phyloP scores from a whole-genome alignment of 2,797 vertebrate genomes.

The Falco biarmicus region DNA sequence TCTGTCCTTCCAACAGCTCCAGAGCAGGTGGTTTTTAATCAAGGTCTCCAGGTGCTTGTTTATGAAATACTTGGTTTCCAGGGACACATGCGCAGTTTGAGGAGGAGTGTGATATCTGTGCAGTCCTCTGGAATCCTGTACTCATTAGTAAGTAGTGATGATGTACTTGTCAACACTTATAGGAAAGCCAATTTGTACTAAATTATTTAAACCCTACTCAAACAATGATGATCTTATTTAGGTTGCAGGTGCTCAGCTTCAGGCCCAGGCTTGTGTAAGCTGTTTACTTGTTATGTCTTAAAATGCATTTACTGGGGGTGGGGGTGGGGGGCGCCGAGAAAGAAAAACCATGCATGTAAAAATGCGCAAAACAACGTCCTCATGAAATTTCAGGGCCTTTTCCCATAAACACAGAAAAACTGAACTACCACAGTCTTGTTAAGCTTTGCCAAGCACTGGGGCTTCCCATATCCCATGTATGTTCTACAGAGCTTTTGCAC shows the following conservation, averaged over 20 bases:
- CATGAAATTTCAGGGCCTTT: background rate
- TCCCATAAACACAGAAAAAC: background rate
- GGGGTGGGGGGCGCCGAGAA: background rate
- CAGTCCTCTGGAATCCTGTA: conserved; percentile 34
- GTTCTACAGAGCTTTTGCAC: background rate
- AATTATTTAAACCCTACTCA: conserved; percentile 61
- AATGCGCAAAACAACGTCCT: background rate
- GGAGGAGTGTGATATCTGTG: conserved; percentile 1
- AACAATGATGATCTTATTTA: conserved; percentile 63
- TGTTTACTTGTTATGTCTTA: conserved; percentile 59
- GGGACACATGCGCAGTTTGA: background rate
- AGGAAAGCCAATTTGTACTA: conserved; percentile 69
- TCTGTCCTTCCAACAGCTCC: background rate
- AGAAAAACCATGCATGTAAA: background rate
- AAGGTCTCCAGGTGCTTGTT: conserved; percentile 62
- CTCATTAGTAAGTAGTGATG: conserved; percentile 59
- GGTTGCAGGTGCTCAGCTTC: conserved; percentile 61
- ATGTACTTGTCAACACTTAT: conserved; percentile 63
- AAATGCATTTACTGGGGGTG: background rate
- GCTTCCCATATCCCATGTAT: background rate
- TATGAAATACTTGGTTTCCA: conserved; percentile 14
- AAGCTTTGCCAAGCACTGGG: background rate
- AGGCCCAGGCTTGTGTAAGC: conserved; percentile 43
- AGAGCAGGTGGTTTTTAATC: conserved; percentile 47
- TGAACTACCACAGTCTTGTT: background rate